Conservation (phyloP, 2,888 invertebrate genomes). For the Bunonema sp. region DNA sequence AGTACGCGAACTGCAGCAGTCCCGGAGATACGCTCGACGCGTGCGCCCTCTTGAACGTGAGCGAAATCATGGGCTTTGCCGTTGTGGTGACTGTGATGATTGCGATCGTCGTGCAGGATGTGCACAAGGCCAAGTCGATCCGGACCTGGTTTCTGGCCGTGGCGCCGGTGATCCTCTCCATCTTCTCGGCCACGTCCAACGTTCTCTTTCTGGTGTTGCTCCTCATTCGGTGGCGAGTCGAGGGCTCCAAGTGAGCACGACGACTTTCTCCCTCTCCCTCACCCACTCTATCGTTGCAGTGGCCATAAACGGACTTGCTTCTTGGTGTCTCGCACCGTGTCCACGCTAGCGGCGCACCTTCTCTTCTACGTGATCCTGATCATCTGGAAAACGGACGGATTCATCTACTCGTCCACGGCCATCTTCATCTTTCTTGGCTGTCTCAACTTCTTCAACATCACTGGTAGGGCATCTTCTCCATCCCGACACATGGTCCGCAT, state of each 20-base stretch:
- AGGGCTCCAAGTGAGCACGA: conserved; percentile 10
- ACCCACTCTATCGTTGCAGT: conserved; percentile 14
- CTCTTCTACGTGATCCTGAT: conserved; percentile 32
- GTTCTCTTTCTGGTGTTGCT: conserved; percentile 18
- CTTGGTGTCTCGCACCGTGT: conserved; percentile 23
- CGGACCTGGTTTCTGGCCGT: conserved; percentile 33
- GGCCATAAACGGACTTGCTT: conserved; percentile 30
- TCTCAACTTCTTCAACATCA: conserved; percentile 22
- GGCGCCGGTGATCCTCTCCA: conserved; percentile 29
- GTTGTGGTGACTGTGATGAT: too few species aligned
- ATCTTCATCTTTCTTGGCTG: conserved; percentile 30
- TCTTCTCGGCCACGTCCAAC: conserved; percentile 24
- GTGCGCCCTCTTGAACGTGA: too few species aligned
- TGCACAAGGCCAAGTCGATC: conserved; percentile 36
- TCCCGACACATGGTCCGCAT: neutral
- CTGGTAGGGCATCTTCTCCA: conserved; percentile 11
- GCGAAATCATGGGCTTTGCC: too few species aligned
- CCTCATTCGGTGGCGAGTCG: conserved; percentile 10
- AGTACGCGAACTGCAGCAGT: too few species aligned
- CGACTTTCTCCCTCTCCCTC: neutral
- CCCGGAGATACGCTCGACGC: too few species aligned
- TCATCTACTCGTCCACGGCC: conserved; percentile 27
- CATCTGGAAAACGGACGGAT: conserved; percentile 27
- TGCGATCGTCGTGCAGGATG: too few species aligned
- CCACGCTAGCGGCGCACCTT: conserved; percentile 23